Conservation (phyloP, 1,140 invertebrate genomes). For the Bombus affinis region DNA sequence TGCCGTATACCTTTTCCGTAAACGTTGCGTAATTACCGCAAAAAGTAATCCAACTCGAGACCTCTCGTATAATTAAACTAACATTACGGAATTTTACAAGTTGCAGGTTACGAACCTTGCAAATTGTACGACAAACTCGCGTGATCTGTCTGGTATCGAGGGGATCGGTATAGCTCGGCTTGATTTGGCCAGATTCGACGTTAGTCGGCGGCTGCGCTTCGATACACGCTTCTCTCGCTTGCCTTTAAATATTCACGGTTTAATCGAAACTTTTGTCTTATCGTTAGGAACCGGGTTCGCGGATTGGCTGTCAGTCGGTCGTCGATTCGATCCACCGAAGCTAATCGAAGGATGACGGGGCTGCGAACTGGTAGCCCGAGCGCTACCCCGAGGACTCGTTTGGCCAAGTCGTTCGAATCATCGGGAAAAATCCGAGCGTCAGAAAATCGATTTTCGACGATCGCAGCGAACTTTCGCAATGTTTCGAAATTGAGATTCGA, state of each 20-base stretch:
- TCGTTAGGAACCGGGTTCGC: conserved; percentile 39
- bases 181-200: not conserved
- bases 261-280: conserved; percentile 72
- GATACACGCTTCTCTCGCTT: conserved; percentile 5
- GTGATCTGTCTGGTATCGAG: conserved; percentile 48
- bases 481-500: not conserved
- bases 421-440: not conserved
- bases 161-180: not conserved
- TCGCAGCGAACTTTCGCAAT: not conserved
- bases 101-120: too few relatives aligned
- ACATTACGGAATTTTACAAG: too few relatives aligned
- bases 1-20: not conserved
- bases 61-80: too few relatives aligned
- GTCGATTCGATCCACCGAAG: conserved; percentile 19
- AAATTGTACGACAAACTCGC: conserved; percentile 49
- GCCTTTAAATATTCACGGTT: conserved; percentile 69
- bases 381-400: not conserved
- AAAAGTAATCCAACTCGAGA: too few relatives aligned
- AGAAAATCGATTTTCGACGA: not conserved
- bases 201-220: not conserved
- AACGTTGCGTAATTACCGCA: not conserved
- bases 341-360: conserved; percentile 10
- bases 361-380: not conserved
- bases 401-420: not conserved
- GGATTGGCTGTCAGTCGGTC: conserved; percentile 50